Evolutionary conservation across 1,140 invertebrate species (phyloP).

Genomic region (Microvelia longipes): DNA sequence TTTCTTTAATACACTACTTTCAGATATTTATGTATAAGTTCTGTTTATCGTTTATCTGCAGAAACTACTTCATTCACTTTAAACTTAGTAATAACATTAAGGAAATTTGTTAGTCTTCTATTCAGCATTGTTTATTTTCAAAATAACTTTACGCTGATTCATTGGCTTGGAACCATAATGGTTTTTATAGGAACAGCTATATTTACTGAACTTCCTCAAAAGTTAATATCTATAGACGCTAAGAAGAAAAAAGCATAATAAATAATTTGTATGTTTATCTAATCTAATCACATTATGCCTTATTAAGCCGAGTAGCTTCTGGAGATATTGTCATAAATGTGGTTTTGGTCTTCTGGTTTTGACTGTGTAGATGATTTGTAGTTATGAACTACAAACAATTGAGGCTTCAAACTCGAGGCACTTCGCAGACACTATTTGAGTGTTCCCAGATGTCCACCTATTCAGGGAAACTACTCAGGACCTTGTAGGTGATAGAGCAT

Average conservation of each 20-base stretch:
- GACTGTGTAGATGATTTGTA: no score
- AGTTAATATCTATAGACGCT: slow-evolving; percentile 8
- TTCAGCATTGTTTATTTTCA: slow-evolving; percentile 92
- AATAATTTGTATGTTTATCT: no score
- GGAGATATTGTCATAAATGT: no score
- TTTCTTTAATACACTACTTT: background rate
- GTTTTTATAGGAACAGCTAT: slow-evolving; percentile 88
- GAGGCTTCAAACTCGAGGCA: no score
- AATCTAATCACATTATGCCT: no score
- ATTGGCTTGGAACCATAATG: slow-evolving; percentile 81
- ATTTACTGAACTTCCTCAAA: slow-evolving; percentile 60
- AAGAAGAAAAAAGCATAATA: background rate
- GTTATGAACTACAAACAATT: no score
- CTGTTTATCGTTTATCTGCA: slow-evolving; percentile 84
- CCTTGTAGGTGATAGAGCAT: no score
- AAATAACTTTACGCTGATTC: slow-evolving; percentile 80
- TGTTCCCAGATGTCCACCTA: no score
- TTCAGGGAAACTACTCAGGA: no score
- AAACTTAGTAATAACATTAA: slow-evolving; percentile 83
- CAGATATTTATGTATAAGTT: slow-evolving; percentile 63
- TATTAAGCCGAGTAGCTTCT: no score
- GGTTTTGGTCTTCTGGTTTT: no score
- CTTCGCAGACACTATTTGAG: no score
- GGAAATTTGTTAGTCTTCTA: slow-evolving; percentile 88
- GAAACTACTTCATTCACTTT: slow-evolving; percentile 89